Conservation (phyloP, 2,797 vertebrate species). For the Amphiprion clarkii region DNA sequence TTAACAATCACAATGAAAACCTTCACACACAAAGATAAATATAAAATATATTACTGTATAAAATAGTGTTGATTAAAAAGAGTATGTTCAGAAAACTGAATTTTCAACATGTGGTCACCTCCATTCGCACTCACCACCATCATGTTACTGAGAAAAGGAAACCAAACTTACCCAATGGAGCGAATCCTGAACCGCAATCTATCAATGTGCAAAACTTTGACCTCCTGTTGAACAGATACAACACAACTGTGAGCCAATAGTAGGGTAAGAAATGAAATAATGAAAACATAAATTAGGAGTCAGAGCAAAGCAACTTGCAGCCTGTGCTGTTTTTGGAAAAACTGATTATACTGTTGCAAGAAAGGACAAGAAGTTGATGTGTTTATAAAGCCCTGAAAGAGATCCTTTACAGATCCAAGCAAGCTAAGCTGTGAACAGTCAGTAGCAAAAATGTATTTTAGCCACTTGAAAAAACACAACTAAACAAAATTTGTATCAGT, state of each 20-base stretch:
- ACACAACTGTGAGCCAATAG: neutral
- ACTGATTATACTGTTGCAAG: neutral
- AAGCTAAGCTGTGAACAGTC: no score
- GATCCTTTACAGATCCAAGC: no score
- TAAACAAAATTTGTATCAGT: no score
- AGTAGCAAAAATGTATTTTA: no score
- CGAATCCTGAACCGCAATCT: slow-evolving; percentile 90
- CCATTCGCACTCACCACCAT: neutral
- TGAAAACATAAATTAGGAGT: neutral
- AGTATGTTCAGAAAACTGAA: neutral
- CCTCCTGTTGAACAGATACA: slow-evolving; percentile 85
- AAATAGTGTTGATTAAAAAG: no score
- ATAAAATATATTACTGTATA: no score
- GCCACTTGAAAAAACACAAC: no score
- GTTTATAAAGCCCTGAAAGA: no score
- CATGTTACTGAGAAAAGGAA: neutral
- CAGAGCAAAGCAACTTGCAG: neutral
- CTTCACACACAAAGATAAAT: no score
- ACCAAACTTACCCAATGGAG: slow-evolving; percentile 93
- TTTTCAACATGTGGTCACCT: neutral
- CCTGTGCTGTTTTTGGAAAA: neutral
- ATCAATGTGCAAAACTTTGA: slow-evolving; percentile 94
- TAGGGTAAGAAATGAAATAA: neutral
- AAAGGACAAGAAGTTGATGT: neutral
- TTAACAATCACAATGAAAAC: no score